These are phyloP conservation scores for Catharus bicknelli DNA, from an alignment of 2,113 vertebrate species.

Conservation along the genomic window DNA sequence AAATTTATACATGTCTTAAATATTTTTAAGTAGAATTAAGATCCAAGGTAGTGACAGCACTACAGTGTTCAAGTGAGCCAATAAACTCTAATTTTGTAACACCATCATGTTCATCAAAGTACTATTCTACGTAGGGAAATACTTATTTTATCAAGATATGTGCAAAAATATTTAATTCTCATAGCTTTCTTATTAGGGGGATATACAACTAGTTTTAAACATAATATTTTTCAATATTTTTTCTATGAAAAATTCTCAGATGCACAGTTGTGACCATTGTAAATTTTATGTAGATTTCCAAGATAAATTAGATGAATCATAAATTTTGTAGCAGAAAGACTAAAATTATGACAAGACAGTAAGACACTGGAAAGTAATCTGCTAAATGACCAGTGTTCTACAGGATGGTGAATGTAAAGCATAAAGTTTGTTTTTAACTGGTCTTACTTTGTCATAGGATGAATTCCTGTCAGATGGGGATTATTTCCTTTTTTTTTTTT, in stretches of 20 bases:
- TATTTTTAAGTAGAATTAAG: not conserved
- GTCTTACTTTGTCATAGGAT: not conserved
- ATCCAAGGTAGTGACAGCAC: not conserved
- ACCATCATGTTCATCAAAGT: not conserved
- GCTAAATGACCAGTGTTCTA: not conserved
- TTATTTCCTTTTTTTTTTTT: not conserved
- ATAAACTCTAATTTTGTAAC: not conserved
- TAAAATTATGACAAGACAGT: not conserved
- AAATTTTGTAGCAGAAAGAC: not conserved
- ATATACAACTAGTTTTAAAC: not conserved
- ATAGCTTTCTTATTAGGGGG: not conserved
- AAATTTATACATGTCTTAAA: not conserved
- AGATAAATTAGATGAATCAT: not conserved
- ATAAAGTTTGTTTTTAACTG: not conserved
- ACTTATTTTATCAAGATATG: not conserved
- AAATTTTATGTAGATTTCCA: not conserved
- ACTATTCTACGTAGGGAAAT: slow-evolving; percentile 5
- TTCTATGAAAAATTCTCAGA: slow-evolving; percentile 13
- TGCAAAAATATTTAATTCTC: not conserved
- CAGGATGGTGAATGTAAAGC: not conserved
- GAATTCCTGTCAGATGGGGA: not conserved
- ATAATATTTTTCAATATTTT: slow-evolving; percentile 2
- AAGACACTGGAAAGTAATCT: not conserved
- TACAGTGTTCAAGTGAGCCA: slow-evolving; percentile 16
- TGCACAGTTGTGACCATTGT: not conserved